Conservation (phyloP, 2,113 vertebrate species). For the Struthio camelus region DNA sequence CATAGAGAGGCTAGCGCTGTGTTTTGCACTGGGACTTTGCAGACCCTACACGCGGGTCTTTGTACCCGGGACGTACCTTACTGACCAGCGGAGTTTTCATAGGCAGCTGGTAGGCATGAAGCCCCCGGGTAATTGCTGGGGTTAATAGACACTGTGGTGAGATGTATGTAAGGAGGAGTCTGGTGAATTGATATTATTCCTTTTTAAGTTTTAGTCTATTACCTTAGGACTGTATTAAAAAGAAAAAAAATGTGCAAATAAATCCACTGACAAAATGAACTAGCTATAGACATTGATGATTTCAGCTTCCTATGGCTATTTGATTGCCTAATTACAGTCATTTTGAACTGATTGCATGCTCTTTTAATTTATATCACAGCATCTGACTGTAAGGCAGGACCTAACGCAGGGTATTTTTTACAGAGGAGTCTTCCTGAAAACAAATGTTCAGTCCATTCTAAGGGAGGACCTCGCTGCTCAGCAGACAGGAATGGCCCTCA, state of each 20-base stretch:
- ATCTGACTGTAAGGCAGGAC: conserved; percentile 21
- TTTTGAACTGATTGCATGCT: conserved; percentile 65
- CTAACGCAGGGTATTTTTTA: conserved; percentile 30
- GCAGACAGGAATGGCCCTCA: neutral
- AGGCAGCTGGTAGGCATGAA: neutral
- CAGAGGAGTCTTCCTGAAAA: neutral
- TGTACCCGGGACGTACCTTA: neutral
- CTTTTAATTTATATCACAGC: conserved; percentile 76
- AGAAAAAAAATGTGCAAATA: neutral
- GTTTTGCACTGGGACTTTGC: conserved; percentile 21
- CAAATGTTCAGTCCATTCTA: neutral
- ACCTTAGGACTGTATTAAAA: conserved; percentile 7
- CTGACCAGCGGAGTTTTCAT: neutral
- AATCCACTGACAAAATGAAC: conserved; percentile 15
- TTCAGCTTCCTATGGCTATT: conserved; percentile 48
- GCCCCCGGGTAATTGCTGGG: conserved; percentile 7
- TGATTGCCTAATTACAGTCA: conserved; percentile 69
- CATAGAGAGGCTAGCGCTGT: neutral
- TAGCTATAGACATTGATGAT: conserved; percentile 40
- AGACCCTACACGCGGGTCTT: neutral
- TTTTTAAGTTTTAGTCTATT: conserved; percentile 32
- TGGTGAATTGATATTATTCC: neutral
- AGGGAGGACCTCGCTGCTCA: neutral
- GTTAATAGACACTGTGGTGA: neutral
- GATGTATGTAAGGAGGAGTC: conserved; percentile 12